Evolutionary conservation across 1,140 invertebrate genomes (phyloP).

Genomic region (Cydia pomonella): DNA sequence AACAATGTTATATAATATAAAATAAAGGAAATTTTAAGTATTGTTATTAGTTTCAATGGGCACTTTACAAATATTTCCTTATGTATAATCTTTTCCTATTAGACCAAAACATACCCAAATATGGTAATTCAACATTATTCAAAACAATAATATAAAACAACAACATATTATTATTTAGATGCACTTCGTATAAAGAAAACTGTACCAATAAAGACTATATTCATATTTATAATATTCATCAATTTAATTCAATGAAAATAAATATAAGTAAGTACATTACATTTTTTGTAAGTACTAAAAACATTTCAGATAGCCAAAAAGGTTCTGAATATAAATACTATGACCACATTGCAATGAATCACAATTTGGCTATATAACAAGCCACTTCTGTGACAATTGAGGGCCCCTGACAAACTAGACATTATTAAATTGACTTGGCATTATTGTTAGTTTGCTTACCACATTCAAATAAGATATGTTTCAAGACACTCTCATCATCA

Average conservation of each 20-base stretch:
- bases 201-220: neutral
- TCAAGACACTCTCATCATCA: slow-evolving; percentile 81
- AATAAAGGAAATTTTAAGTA: too few relatives aligned
- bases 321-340: neutral
- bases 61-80: slow-evolving; percentile 33
- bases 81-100: neutral
- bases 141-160: neutral
- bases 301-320: neutral
- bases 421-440: slow-evolving; percentile 15
- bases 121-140: neutral
- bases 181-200: too few relatives aligned
- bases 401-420: neutral
- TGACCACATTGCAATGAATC: slow-evolving; percentile 18
- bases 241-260: too few relatives aligned
- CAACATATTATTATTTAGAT: neutral
- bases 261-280: too few relatives aligned
- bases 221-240: neutral
- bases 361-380: slow-evolving; percentile 24
- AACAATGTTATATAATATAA: too few relatives aligned
- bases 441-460: slow-evolving; percentile 65
- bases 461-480: slow-evolving; percentile 82
- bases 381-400: slow-evolving; percentile 6
- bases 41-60: neutral
- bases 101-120: neutral
- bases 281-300: neutral